Evolutionary conservation across 2,113 vertebrate species (phyloP).

Genomic region (Chauna torquata): DNA sequence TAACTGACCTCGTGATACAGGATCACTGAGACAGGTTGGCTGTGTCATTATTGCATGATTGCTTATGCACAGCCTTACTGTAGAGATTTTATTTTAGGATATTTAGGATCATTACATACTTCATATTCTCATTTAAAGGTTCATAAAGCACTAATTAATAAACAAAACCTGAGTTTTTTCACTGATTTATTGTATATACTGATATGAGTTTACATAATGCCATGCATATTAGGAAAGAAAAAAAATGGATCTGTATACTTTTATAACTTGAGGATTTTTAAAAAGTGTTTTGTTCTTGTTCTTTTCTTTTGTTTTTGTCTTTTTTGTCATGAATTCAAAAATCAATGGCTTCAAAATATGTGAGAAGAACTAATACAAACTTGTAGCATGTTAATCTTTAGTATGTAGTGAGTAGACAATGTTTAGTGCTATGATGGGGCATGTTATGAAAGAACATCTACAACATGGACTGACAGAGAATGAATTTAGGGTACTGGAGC

Average conservation of each 20-base stretch:
- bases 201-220: background rate
- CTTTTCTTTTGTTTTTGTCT: background rate
- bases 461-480: background rate
- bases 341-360: background rate
- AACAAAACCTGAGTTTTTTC: background rate
- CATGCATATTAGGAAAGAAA: background rate
- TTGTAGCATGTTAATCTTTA: background rate
- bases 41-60: background rate
- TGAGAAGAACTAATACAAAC: background rate
- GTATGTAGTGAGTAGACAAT: background rate
- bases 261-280: background rate
- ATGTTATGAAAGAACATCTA: background rate
- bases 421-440: background rate
- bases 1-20: background rate
- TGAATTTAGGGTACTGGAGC: background rate
- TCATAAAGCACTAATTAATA: background rate
- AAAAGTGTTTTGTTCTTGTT: background rate
- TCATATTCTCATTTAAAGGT: background rate
- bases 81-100: background rate
- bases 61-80: background rate
- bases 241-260: background rate
- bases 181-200: background rate
- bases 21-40: background rate
- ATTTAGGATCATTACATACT: background rate
- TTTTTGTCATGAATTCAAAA: background rate